These are phyloP conservation scores for Alloscopus bannaensis DNA, from an alignment of 2,888 invertebrate genomes.

Conservation along the genomic window DNA sequence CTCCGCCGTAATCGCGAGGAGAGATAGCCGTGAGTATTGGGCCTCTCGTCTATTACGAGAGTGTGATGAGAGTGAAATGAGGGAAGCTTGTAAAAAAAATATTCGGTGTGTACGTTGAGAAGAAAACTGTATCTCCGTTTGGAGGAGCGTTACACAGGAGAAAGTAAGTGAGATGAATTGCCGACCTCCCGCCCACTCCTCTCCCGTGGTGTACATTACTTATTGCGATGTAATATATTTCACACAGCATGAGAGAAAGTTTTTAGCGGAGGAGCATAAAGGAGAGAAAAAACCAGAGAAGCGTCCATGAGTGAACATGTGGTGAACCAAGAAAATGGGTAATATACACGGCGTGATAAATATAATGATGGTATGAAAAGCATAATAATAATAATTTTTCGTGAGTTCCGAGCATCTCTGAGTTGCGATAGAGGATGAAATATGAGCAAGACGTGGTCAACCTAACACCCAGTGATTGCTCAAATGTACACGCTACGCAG, in stretches of 20 bases:
- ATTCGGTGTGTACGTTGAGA: no score
- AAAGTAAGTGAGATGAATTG: conserved; percentile 9
- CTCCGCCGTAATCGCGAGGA: no score
- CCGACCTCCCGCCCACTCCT: conserved; percentile 33
- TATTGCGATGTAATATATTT: conserved; percentile 26
- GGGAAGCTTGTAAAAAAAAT: no score
- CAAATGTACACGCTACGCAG: no score
- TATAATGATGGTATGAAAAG: neutral
- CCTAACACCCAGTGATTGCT: no score
- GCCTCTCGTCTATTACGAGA: no score
- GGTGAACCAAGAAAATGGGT: neutral
- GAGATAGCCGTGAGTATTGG: no score
- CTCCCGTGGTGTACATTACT: conserved; percentile 29
- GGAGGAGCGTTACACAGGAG: neutral
- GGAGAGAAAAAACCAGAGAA: neutral
- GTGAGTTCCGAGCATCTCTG: no score
- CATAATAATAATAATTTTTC: neutral
- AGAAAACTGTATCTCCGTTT: no score
- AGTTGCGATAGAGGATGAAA: no score
- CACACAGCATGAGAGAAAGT: conserved; percentile 24
- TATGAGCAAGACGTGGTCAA: no score
- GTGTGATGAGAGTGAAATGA: no score
- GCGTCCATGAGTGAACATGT: neutral
- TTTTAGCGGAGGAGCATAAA: neutral
- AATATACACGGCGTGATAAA: neutral